These are phyloP conservation scores for Pelodytes ibericus DNA, from an alignment of 2,797 vertebrate species.

Conservation along the genomic window DNA sequence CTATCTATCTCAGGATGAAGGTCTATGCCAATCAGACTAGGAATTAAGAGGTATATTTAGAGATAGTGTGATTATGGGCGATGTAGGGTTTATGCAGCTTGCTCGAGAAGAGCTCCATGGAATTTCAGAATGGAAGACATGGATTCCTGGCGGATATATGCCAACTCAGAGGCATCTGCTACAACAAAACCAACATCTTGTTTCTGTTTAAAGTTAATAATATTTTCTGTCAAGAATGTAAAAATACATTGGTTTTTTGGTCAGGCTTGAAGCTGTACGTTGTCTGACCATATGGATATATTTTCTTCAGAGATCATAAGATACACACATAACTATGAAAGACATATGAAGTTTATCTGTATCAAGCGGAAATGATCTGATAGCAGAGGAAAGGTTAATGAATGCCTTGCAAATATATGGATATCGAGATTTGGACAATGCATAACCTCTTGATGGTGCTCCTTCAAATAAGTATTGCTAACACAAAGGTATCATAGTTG, in stretches of 20 bases:
- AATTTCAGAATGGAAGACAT: background rate
- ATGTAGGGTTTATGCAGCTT: background rate
- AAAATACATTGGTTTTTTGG: background rate
- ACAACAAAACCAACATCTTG: background rate
- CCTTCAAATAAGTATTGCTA: too few species aligned
- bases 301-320: background rate
- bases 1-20: too few species aligned
- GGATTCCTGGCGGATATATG: background rate
- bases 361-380: background rate
- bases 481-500: too few species aligned
- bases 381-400: background rate
- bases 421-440: background rate
- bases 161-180: background rate
- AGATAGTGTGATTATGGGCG: too few species aligned
- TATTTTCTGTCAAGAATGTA: background rate
- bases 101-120: background rate
- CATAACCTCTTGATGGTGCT: too few species aligned
- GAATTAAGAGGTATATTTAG: too few species aligned
- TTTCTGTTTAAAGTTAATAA: conserved; percentile 2
- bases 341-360: background rate
- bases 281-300: background rate
- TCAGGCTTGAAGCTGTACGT: background rate
- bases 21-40: too few species aligned
- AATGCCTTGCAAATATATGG: background rate
- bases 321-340: background rate